Percentiles rank a stretch among this genome's conserved stretches.
Evolutionary conservation across 2,797 vertebrate species (phyloP).

Genomic region (Petrocephalus schoutedeni): DNA sequence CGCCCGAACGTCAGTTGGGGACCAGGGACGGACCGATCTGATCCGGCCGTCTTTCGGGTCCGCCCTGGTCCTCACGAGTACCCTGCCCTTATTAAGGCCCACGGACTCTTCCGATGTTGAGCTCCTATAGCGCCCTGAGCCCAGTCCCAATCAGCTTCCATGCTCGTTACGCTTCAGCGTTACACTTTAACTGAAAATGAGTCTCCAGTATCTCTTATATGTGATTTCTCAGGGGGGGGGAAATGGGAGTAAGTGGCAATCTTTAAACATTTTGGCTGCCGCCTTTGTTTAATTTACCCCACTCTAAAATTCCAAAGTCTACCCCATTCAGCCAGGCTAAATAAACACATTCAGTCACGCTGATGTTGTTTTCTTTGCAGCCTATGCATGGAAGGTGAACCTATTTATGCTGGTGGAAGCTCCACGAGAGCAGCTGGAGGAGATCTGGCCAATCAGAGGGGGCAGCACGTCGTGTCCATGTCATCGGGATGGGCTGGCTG

Average conservation of each 20-base stretch:
- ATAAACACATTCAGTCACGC: conserved; percentile 48
- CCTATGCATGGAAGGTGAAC: conserved; percentile 46
- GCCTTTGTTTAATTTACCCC: conserved; percentile 31
- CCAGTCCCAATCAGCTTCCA: not conserved
- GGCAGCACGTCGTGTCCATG: not conserved
- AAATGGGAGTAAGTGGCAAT: not conserved
- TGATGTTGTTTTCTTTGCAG: conserved; percentile 50
- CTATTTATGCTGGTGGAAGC: not conserved
- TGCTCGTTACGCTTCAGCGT: conserved; percentile 5
- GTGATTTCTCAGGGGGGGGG: conserved; percentile 8
- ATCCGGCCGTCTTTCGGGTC: not conserved
- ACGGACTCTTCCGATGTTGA: not conserved
- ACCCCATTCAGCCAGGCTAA: conserved; percentile 43
- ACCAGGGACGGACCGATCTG: not conserved
- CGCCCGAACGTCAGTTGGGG: not conserved
- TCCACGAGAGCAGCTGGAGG: not conserved
- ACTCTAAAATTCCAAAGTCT: conserved; percentile 40
- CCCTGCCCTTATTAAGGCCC: not conserved
- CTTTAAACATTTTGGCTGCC: not conserved
- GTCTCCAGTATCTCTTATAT: conserved; percentile 27
- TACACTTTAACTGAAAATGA: conserved; percentile 28
- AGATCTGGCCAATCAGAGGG: not conserved
- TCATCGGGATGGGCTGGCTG: not conserved
- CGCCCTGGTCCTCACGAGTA: not conserved
- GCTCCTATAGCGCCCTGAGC: conserved; percentile 15